These are phyloP conservation scores for Chionis minor DNA, from an alignment of 2,113 vertebrate genomes.

Conservation along the genomic window DNA sequence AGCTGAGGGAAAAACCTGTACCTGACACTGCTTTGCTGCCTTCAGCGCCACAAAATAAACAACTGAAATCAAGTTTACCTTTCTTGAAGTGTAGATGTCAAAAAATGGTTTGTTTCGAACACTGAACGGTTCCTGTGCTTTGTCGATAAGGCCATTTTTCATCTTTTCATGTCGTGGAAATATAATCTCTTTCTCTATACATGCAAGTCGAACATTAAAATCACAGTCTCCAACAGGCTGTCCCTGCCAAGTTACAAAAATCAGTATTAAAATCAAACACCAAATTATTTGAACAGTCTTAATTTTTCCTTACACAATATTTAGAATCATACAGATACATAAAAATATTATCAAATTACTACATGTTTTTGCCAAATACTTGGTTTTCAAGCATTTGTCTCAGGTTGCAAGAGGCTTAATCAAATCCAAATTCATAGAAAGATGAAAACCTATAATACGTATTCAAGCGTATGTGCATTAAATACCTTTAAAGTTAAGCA, in stretches of 20 bases:
- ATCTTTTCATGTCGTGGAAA: conserved; percentile 94
- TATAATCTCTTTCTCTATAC: conserved; percentile 98
- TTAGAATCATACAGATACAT: background rate
- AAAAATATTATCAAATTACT: background rate
- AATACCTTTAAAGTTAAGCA: background rate
- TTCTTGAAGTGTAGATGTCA: conserved; percentile 89
- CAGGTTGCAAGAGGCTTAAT: background rate
- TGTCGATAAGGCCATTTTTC: conserved; percentile 94
- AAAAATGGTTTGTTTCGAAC: conserved; percentile 97
- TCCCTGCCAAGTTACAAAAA: conserved; percentile 78
- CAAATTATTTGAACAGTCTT: background rate
- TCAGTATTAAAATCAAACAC: conserved; percentile 13
- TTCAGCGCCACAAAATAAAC: background rate
- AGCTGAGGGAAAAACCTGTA: background rate
- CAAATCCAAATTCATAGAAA: background rate
- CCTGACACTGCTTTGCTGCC: background rate
- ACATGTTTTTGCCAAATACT: background rate
- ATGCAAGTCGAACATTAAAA: conserved; percentile 90
- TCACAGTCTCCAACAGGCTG: conserved; percentile 97
- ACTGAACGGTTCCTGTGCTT: conserved; percentile 93
- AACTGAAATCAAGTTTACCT: conserved; percentile 79
- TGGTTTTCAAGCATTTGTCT: background rate
- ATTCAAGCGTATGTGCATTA: background rate
- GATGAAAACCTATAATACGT: background rate
- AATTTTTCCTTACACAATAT: background rate